Conservation (phyloP, 2,113 vertebrate genomes). For the Zeus faber region DNA sequence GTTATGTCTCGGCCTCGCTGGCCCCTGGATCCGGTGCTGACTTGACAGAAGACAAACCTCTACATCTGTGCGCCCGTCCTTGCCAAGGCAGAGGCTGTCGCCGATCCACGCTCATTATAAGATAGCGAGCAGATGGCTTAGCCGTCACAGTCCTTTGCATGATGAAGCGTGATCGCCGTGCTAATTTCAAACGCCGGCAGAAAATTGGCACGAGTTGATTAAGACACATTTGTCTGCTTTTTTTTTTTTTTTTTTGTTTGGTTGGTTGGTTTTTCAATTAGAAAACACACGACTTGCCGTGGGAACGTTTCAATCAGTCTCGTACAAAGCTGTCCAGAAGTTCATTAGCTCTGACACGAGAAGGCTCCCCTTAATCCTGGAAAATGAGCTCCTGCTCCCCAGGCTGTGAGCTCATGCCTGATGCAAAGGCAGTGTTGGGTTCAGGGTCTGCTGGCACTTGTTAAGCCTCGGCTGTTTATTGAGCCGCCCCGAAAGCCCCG, state of each 20-base stretch:
- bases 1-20: conserved; percentile 18
- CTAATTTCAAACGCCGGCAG: conserved; percentile 11
- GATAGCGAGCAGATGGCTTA: conserved; percentile 32
- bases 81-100: conserved; percentile 35
- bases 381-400: conserved; percentile 34
- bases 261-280: conserved; percentile 44
- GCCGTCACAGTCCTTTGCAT: conserved; percentile 13
- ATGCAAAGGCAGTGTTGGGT: conserved; percentile 39
- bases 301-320: neutral
- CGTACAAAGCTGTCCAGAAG: conserved; percentile 9
- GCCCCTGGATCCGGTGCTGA: conserved; percentile 17
- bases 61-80: conserved; percentile 31
- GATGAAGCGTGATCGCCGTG: neutral
- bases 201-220: conserved; percentile 8
- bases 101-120: neutral
- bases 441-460: conserved; percentile 41
- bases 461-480: conserved; percentile 55
- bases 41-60: conserved; percentile 14
- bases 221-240: no score
- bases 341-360: conserved; percentile 24
- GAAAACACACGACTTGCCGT: conserved; percentile 2
- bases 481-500: conserved; percentile 41
- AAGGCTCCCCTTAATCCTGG: conserved; percentile 35
- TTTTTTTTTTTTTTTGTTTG: no score
- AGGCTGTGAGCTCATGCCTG: conserved; percentile 23